phyloP scores from a whole-genome alignment of 2,113 vertebrate genomes.

The Chroicocephalus ridibundus region DNA sequence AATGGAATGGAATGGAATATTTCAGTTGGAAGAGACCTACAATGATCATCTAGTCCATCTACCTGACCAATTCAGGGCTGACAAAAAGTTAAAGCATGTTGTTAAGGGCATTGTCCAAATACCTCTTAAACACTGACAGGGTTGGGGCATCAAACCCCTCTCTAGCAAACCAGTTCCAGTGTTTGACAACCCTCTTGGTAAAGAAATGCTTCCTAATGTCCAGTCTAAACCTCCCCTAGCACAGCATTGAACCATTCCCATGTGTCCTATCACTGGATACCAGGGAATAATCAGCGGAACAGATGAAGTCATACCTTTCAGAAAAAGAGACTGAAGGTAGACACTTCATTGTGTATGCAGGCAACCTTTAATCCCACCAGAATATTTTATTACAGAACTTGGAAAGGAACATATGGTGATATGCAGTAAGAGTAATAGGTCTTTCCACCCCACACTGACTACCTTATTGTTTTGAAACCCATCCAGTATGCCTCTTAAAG shows the following conservation, averaged over 20 bases:
- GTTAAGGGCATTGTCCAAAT: neutral
- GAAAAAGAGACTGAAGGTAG: neutral
- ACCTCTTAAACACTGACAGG: neutral
- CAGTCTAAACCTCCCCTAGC: neutral
- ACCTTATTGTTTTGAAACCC: neutral
- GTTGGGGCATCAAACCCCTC: neutral
- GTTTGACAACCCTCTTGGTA: neutral
- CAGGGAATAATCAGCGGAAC: neutral
- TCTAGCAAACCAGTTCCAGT: neutral
- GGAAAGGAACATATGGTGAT: neutral
- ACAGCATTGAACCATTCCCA: neutral
- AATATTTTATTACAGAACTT: neutral
- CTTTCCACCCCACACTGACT: neutral
- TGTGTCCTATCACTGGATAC: accelerated
- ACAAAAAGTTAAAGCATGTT: neutral
- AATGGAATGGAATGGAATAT: too few species aligned
- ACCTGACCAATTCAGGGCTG: neutral
- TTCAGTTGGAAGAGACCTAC: neutral
- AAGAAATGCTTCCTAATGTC: neutral
- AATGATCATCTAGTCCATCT: neutral
- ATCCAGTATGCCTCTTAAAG: neutral
- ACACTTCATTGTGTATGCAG: neutral
- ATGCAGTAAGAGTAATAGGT: neutral
- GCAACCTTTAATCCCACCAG: neutral
- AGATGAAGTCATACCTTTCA: neutral